Base-by-base conservation (phyloP, 2,797 vertebrate genomes). In the Lagodon rhomboides region DNA sequence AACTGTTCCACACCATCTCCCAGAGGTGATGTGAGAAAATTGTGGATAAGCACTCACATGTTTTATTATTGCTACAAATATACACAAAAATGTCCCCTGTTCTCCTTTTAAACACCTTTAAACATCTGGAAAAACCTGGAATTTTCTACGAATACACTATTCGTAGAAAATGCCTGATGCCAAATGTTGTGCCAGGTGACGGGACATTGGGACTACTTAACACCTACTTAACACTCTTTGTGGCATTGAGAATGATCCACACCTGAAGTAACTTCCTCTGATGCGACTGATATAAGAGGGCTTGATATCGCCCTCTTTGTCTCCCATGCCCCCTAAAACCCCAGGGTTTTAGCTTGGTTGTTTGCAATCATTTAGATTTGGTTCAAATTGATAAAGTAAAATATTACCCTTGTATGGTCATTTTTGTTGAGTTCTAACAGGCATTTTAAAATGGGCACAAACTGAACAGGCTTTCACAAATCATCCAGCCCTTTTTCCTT, bases 1-100 rank as follows among this genome's bases (percentile, higher is more conserved):
- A 78, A 76, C 58, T 71, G 27, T 63, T 85, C 51, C 44, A 58
- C 85, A 80, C 49, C 44, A 55, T 82, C 56, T 87, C 73, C 71
- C 80, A 82, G 70, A 76, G 72, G 71, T 67, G 53, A 20, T n/a
- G 75, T 68, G 72, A 55, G 77, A 41, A 62, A 69, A 27, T 66
- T 68, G 25, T 30, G 30, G 30, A 76, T 76, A 34, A 65, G 53
- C 65, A 47, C 22, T 63, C 27, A 86, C 81, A 22, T 47, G 13
- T 76, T 84, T 75, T 20, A 64, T 27, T 50, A 67, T 64, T 76
- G 72, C 59, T n/a, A 58, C 47, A 82, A 73, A 85, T 60, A 77
- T 9, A 73, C 51, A 64, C 30, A 64, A 38, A 62, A 50, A 60
- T 70, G 51, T 3, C 1, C 72, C 50, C 9, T 46, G 44, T 41